Conservation (phyloP, 1,140 invertebrate species). For the Grapholita molesta region DNA sequence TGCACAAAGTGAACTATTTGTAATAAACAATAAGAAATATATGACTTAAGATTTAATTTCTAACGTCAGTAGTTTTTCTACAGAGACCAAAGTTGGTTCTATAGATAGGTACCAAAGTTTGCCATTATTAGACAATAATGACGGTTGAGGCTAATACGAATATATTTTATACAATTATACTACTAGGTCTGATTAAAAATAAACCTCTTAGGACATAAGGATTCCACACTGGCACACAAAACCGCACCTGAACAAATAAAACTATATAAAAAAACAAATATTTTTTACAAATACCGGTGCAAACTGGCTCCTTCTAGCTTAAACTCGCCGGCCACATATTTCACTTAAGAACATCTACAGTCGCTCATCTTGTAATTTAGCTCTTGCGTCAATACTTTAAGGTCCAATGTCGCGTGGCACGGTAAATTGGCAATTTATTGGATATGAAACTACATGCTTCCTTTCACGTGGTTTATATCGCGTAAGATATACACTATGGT, state of each 20-base stretch:
- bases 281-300: slow-evolving; percentile 27
- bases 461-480: slow-evolving; percentile 37
- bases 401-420: slow-evolving; percentile 25
- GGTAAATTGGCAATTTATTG: slow-evolving; percentile 44
- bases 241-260: not conserved
- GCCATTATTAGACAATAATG: too few relatives aligned
- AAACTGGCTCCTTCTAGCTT: slow-evolving; percentile 40
- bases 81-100: too few relatives aligned
- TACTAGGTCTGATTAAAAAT: too few relatives aligned
- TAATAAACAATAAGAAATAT: too few relatives aligned
- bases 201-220: too few relatives aligned
- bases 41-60: too few relatives aligned
- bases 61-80: too few relatives aligned
- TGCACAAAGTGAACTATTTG: too few relatives aligned
- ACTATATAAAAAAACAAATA: not conserved
- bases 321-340: slow-evolving; percentile 46
- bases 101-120: too few relatives aligned
- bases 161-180: too few relatives aligned
- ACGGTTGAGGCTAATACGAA: too few relatives aligned
- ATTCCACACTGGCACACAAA: too few relatives aligned
- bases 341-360: slow-evolving; percentile 35
- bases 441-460: slow-evolving; percentile 45
- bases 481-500: slow-evolving; percentile 18
- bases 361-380: slow-evolving; percentile 10
- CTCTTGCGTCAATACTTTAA: not conserved